Conservation (phyloP, 2,797 vertebrate species). For the Rhinogobio ventralis region DNA sequence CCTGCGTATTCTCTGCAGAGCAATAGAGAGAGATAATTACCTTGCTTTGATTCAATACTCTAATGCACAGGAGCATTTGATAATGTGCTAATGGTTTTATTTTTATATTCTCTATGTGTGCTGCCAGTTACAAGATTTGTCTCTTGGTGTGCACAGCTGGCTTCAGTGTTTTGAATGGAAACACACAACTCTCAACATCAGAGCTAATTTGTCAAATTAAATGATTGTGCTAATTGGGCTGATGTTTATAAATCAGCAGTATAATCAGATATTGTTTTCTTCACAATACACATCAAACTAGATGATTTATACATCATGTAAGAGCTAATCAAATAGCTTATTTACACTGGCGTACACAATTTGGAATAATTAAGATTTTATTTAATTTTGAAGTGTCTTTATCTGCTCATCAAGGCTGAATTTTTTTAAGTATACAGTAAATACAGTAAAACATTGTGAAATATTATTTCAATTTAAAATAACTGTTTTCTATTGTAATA, state of each 20-base stretch:
- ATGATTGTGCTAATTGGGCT: neutral
- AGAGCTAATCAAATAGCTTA: neutral
- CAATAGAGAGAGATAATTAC: conserved; percentile 10
- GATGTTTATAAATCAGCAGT: neutral
- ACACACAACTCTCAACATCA: neutral
- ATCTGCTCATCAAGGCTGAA: too few species aligned
- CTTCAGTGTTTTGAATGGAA: neutral
- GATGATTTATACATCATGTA: neutral
- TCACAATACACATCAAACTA: neutral
- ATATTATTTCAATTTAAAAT: too few species aligned
- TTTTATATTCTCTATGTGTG: neutral
- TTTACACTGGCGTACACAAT: neutral
- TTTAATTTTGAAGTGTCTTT: too few species aligned
- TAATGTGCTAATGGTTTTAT: neutral
- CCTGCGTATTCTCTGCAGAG: neutral
- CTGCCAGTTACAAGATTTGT: neutral
- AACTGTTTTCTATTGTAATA: too few species aligned
- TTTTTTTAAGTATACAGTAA: too few species aligned
- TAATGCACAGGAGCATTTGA: neutral
- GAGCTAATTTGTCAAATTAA: neutral
- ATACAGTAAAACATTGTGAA: too few species aligned
- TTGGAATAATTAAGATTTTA: neutral
- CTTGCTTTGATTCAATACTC: neutral
- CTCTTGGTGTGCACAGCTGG: neutral
- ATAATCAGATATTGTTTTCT: neutral